Base-by-base conservation (phyloP, 2,888 invertebrate species). In the Drosophila recens region DNA sequence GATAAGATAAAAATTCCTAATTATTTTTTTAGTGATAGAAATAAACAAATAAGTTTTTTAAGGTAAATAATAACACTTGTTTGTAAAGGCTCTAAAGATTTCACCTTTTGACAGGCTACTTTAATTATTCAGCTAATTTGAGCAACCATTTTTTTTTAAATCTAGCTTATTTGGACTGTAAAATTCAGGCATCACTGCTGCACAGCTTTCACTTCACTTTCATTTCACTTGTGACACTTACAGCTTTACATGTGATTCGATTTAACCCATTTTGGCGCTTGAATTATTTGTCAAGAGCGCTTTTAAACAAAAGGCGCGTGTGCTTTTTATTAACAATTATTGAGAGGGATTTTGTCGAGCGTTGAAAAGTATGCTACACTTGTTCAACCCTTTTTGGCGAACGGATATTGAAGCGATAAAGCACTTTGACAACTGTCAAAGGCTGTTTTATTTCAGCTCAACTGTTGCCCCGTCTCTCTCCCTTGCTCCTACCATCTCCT, bases 311-410 rank as follows among this genome's bases (percentile, higher is more conserved):
- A 38, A 27, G 49, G 13, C 34, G 17, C 61, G 56, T 56, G 42
- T 62, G 78, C 64, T 27, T 72, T 77, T 75, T 72, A 72, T 77
- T 53, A 53, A 51, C 68, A 73, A 68, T 65, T 61, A 61, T 46
- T 54, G n/a, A 33, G 20, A 45, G 40, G 54, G 62, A 48, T 72
- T 77, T 58, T 13, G n/a, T 27, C 20, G 23, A 20, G 49, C 59
- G 43, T 53, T 40, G 8, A 43, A 61, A 64, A 30, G 69, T 63
- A 49, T 42, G 62, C 49, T 54, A 74, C 45, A 54, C 15, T 57
- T 63, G 63, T 51, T 57, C 45, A 45, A 45, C 20, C 23, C 45
- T 54, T 54, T n/a, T 51, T 30, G 20, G 20, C 30, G n/a, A 34
- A 42, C 38, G 52, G 36, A 58, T 54, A 45, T 70, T 53, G 48